phyloP scores from a whole-genome alignment of 2,888 invertebrate species.

The Tipula lateralis region DNA sequence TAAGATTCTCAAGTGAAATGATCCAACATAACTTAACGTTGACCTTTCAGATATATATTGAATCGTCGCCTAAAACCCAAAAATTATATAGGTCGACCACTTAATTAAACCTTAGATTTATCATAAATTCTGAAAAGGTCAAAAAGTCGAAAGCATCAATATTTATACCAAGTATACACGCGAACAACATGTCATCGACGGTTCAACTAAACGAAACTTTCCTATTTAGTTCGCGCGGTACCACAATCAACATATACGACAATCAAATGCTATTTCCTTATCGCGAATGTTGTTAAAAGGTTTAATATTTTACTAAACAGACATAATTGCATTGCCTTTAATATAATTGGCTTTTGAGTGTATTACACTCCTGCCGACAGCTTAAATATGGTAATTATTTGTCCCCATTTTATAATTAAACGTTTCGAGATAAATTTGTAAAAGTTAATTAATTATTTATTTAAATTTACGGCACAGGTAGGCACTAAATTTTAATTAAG shows the following conservation, averaged over 20 bases:
- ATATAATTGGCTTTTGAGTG: background rate
- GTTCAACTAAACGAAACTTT: background rate
- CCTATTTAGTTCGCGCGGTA: background rate
- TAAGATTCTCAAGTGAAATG: no score
- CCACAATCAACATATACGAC: background rate
- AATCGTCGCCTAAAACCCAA: no score
- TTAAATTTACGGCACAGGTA: background rate
- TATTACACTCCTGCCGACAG: background rate
- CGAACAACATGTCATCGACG: background rate
- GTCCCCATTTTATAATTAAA: background rate
- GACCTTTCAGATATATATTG: no score
- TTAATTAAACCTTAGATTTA: no score
- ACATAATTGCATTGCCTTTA: background rate
- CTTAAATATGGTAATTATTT: background rate
- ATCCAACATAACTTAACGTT: no score
- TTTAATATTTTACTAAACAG: background rate
- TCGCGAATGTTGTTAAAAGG: background rate
- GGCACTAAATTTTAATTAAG: background rate
- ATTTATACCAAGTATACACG: background rate
- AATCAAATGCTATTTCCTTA: constrained; percentile 1
- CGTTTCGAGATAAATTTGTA: background rate
- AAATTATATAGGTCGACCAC: no score
- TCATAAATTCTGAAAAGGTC: no score
- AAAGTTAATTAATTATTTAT: background rate
- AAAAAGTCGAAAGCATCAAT: no score